Evolutionary conservation across 37 sponge, comb jelly and placozoan species (phyloP), one percentile per base, ranked within the genome.

Genomic region (Corticium candelabrum): DNA sequence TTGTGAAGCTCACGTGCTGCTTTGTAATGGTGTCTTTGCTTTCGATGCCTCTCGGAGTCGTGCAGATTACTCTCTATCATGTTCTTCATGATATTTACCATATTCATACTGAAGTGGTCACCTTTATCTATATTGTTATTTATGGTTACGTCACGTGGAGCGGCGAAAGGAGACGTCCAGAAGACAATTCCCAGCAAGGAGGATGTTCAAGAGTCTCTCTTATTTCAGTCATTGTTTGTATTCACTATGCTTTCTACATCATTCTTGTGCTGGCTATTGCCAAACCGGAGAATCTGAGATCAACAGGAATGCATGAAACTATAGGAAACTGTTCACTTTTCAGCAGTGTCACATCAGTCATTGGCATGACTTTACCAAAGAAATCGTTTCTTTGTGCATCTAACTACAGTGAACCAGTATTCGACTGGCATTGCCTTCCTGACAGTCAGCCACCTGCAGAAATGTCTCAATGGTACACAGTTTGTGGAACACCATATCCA

Each of bases 401-500:
- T 4, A 15, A 79, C 67, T 79, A 81, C 38, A 4, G 32, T 41
- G 84, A 84, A 29, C 73, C 79, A 40, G 77, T 70, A 71, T 84
- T 72, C 41, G 82, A 82, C 39, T 82, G 72, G 33, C 29, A 80
- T 70, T 84, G 82, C 33, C 84, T 79, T 35, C 40, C 73, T 39
- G 38, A 29, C 62, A 38, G 41, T 2, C 2, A 37, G 7, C 34
- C 79, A 4, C 29, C 39, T 37, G 79, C 78, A 34, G n/a, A 41
- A 0, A 37, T n/a, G 37, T 81, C 27, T 40, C 11, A 11, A 50
- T 15, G 41, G 56, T 84, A 84, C 75, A 84, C 79, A 3, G 69
- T 84, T 31, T 84, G 84, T 70, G 84, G 84, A 1, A 84, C 79
- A 40, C 74, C 84, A 1, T 84, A 41, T 81, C 57, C 41, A 3